phyloP scores from a whole-genome alignment of 2,797 vertebrate genomes.

The Notoglanidium macrostoma region DNA sequence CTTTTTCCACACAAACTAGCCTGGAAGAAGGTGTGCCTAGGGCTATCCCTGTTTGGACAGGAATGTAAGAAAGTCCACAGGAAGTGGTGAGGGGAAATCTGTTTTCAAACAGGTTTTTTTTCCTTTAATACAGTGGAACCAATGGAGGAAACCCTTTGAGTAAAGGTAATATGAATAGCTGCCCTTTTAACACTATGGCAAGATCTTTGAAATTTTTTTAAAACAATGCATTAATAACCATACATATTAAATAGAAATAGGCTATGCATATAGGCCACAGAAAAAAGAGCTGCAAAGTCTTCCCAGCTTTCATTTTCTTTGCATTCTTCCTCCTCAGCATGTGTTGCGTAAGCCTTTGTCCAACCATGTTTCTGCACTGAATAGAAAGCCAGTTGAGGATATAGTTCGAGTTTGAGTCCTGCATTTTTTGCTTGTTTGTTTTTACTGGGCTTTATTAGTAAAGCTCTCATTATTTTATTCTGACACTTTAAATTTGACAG shows the following conservation, averaged over 20 bases:
- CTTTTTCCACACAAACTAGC: slow-evolving; percentile 71
- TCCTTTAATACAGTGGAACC: slow-evolving; percentile 7
- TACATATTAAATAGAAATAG: background rate
- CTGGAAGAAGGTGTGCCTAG: slow-evolving; percentile 64
- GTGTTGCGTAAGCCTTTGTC: background rate
- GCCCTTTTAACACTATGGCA: background rate
- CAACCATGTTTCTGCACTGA: background rate
- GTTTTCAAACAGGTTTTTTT: slow-evolving; percentile 55
- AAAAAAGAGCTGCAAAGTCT: background rate
- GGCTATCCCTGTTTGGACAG: slow-evolving; percentile 60
- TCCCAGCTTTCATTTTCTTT: background rate
- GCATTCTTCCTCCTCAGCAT: background rate
- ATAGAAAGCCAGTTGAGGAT: background rate
- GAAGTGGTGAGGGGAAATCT: slow-evolving; percentile 58
- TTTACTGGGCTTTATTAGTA: slow-evolving; percentile 16
- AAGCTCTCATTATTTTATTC: too few relatives aligned
- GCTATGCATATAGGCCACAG: background rate
- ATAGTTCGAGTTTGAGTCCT: background rate
- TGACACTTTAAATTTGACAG: too few relatives aligned
- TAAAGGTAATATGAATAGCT: slow-evolving; percentile 15
- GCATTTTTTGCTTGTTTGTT: background rate
- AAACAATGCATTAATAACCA: background rate
- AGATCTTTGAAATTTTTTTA: background rate
- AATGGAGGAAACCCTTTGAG: slow-evolving; percentile 20
- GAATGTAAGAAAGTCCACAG: slow-evolving; percentile 52